phyloP scores from a whole-genome alignment of 2,797 vertebrate species.

The Takifugu ocellatus region DNA sequence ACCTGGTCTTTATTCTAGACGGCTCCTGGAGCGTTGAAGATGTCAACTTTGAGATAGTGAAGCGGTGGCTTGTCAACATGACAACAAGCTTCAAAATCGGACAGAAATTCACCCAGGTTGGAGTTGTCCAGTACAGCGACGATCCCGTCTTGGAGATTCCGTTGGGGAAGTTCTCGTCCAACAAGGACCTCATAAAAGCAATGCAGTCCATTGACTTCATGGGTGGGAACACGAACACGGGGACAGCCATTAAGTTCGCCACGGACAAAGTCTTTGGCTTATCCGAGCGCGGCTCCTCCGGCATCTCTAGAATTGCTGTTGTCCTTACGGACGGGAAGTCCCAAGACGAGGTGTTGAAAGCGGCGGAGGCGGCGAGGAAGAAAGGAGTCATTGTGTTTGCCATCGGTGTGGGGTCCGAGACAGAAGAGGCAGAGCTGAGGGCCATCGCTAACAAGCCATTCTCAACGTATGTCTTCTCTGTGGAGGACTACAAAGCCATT shows the following conservation, averaged over 20 bases:
- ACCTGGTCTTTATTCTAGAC: conserved; percentile 96
- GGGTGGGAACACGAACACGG: conserved; percentile 94
- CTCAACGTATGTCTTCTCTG: conserved; percentile 93
- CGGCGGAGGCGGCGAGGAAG: conserved; percentile 88
- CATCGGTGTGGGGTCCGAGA: conserved; percentile 91
- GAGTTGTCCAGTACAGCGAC: conserved; percentile 96
- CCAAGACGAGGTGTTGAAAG: conserved; percentile 90
- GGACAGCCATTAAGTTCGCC: conserved; percentile 91
- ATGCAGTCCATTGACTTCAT: conserved; percentile 91
- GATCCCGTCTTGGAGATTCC: conserved; percentile 91
- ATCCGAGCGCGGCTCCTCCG: conserved; percentile 81
- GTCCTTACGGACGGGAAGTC: conserved; percentile 97
- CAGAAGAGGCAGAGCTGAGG: conserved; percentile 85
- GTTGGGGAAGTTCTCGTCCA: conserved; percentile 82
- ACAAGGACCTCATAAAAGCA: conserved; percentile 79
- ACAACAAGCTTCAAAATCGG: conserved; percentile 94
- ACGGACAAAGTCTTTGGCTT: conserved; percentile 89
- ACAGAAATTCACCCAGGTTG: conserved; percentile 93
- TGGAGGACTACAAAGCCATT: conserved; percentile 95
- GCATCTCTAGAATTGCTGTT: conserved; percentile 90
- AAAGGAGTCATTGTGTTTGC: conserved; percentile 93
- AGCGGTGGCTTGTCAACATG: conserved; percentile 95
- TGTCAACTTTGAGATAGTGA: conserved; percentile 96
- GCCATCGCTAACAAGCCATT: conserved; percentile 94
- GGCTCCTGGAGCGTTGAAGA: conserved; percentile 97